phyloP scores from a whole-genome alignment of 2,113 vertebrate species.

The Tragelaphus strepsiceros region DNA sequence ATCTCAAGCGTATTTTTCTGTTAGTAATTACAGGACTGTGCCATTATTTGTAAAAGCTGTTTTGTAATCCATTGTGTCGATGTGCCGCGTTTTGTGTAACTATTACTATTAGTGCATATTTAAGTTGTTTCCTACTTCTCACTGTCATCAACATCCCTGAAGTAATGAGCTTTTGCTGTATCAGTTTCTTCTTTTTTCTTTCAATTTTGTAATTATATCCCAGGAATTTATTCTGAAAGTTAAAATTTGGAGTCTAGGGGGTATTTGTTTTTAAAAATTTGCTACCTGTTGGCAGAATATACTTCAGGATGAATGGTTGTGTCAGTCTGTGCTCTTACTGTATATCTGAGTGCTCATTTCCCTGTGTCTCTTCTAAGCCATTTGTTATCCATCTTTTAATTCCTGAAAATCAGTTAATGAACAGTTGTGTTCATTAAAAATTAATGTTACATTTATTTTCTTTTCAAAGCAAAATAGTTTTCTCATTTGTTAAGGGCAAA shows the following conservation, averaged over 20 bases:
- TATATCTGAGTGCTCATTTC: background rate
- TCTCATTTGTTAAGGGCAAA: background rate
- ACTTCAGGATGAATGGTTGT: background rate
- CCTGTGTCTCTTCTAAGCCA: background rate
- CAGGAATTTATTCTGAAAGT: background rate
- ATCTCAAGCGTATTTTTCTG: background rate
- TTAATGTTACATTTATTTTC: background rate
- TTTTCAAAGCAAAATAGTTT: background rate
- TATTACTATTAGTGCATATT: background rate
- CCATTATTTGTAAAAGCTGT: background rate
- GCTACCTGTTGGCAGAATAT: background rate
- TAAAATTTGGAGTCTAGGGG: background rate
- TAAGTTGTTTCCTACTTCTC: background rate
- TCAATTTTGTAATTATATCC: background rate
- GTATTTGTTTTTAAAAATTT: background rate
- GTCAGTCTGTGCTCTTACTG: background rate
- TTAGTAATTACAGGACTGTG: background rate
- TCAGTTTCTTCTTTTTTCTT: background rate
- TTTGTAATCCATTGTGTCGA: background rate
- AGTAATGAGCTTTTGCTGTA: background rate
- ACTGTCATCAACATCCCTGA: background rate
- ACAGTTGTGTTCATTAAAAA: background rate
- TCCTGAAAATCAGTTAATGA: background rate
- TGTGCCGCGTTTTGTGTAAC: background rate
- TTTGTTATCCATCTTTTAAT: background rate